phyloP scores from a whole-genome alignment of 2,888 invertebrate genomes.

The Clitarchus hookeri region DNA sequence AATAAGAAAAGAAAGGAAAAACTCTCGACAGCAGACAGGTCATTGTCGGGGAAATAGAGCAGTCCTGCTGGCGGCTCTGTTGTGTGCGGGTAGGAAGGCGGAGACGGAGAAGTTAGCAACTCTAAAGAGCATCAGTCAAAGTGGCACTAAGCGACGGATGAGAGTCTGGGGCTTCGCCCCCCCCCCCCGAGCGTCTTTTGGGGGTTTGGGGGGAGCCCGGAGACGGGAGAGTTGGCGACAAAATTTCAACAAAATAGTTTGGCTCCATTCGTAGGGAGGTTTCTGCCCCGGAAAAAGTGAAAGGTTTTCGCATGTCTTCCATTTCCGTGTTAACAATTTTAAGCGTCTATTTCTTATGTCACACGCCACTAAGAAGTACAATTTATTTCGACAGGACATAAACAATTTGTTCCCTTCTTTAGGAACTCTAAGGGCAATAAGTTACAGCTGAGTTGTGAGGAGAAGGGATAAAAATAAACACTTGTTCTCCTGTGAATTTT shows the following conservation, averaged over 20 bases:
- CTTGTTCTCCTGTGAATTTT: too few relatives aligned
- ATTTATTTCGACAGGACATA: not conserved
- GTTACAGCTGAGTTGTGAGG: too few relatives aligned
- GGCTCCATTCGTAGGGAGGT: not conserved
- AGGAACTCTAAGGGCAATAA: too few relatives aligned
- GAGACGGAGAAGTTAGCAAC: not conserved
- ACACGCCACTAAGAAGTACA: not conserved
- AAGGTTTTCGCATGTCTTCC: conserved; percentile 6
- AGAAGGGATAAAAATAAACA: too few relatives aligned
- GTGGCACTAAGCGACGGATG: not conserved
- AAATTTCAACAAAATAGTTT: not conserved
- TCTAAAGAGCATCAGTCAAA: conserved; percentile 2
- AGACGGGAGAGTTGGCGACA: not conserved
- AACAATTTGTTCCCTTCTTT: not conserved
- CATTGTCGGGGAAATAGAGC: not conserved
- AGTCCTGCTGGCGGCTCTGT: not conserved
- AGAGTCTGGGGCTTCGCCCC: not conserved
- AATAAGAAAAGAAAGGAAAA: not conserved
- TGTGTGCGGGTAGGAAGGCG: not conserved
- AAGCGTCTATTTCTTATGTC: not conserved
- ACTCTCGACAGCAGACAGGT: not conserved
- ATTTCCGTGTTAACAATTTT: not conserved
- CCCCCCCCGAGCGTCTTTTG: too few relatives aligned
- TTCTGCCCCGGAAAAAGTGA: not conserved
- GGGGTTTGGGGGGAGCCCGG: not conserved